These are phyloP conservation scores for Dicranocentrus wangi DNA, from an alignment of 2,888 invertebrate genomes.

Conservation along the genomic window DNA sequence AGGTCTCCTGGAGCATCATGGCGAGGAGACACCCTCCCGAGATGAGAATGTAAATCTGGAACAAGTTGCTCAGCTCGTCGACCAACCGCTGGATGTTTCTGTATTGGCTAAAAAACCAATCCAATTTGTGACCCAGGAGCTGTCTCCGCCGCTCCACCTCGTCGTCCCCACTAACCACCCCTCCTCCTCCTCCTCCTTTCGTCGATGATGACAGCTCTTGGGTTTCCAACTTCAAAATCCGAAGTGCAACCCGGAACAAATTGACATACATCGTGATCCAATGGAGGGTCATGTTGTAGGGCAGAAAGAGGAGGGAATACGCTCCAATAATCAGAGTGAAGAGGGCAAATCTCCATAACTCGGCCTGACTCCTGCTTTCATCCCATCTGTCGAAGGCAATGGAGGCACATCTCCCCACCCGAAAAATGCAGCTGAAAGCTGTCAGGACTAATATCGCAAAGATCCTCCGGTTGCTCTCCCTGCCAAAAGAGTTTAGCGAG, in stretches of 20 bases:
- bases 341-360: background rate
- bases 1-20: background rate
- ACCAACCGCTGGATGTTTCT: background rate
- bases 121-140: no score
- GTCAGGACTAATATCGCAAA: background rate
- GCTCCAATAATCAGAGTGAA: background rate
- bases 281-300: background rate
- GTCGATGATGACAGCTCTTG: no score
- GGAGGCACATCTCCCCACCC: background rate
- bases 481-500: background rate
- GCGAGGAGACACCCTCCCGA: background rate
- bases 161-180: no score
- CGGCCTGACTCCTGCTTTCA: no score
- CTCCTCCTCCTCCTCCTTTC: no score
- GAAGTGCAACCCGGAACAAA: background rate
- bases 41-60: conserved; percentile 3
- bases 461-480: background rate
- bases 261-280: background rate
- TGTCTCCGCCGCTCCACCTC: no score
- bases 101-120: background rate
- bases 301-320: background rate
- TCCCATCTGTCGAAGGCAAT: background rate
- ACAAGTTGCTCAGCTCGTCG: background rate
- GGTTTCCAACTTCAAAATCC: background rate
- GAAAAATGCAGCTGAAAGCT: background rate